Evolutionary conservation across 1,140 invertebrate genomes (phyloP), one percentile per base, ranked within the genome.

Genomic region (Trypoxylus dichotomus): DNA sequence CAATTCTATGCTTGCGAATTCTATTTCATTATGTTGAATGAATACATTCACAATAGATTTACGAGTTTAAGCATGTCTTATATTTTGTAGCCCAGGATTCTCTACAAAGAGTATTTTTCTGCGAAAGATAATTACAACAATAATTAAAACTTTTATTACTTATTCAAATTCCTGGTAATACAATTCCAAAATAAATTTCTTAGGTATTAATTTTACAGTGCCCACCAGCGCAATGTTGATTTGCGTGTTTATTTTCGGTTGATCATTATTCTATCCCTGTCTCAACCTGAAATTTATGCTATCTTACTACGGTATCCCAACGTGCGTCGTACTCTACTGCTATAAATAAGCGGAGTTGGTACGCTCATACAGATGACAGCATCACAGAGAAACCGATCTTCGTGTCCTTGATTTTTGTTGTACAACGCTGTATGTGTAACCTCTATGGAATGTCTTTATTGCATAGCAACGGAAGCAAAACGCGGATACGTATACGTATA

Each of bases 401-500:
- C 37, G 29, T 42, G 72, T 37, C 72, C 72, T 74, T 74, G 72
- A 42, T 42, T 74, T 74, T 27, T 71, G 63, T 54, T 54, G 13
- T 54, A 54, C 47, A 19, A 15, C 15, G 47, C n/a, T 42, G 72
- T 74, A 43, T 74, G 72, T 74, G 72, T 43, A 74, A 74, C 72
- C 72, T 41, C n/a, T 8, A 0, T 74, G 72, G 72, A 74, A 74
- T 74, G 72, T 19, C 27, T 74, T 74, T 74, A 74, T 8, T 41
- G 72, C 72, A 74, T 74, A 74, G 72, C 72, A 74, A 74, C 72
- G 72, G 72, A 74, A 74, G 72, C 72, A 42, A 74, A 41, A 74
- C 41, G 19, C 72, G 72, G 72, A 74, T 74, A 29, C 11, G 11
- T 29, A 24, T 68, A 68, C 27, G 13, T 29, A 68, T 74, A 74